Conservation (phyloP, 2,888 invertebrate genomes). For the Tachina fera region DNA sequence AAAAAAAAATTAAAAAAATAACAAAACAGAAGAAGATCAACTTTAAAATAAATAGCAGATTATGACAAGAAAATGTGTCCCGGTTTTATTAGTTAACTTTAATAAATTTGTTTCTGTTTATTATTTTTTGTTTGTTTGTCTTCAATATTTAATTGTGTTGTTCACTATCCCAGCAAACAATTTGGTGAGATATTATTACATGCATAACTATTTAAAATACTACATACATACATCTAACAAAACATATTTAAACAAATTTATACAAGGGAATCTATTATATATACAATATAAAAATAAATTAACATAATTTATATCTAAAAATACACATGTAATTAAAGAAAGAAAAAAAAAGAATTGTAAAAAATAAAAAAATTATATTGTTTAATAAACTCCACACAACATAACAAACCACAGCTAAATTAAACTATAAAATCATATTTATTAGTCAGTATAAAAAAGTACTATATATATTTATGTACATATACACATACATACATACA, state of each 20-base stretch:
- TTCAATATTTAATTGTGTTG: conserved; percentile 8
- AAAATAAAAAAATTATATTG: conserved; percentile 9
- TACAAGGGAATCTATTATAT: conserved; percentile 61
- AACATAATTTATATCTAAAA: conserved; percentile 44
- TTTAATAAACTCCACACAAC: conserved; percentile 13
- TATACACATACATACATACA: not conserved
- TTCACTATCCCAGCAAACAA: conserved; percentile 61
- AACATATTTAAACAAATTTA: conserved; percentile 54
- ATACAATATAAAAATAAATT: conserved; percentile 30
- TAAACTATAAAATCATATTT: conserved; percentile 32
- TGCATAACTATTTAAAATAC: conserved; percentile 2
- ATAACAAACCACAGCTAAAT: not conserved
- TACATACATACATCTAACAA: conserved; percentile 13
- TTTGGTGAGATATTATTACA: conserved; percentile 51
- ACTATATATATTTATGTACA: not conserved
- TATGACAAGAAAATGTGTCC: conserved; percentile 15
- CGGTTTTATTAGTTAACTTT: conserved; percentile 6
- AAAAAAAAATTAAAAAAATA: not conserved
- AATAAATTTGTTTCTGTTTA: conserved; percentile 16
- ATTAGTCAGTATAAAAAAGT: conserved; percentile 24
- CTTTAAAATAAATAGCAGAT: not conserved
- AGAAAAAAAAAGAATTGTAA: conserved; percentile 46
- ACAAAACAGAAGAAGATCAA: not conserved
- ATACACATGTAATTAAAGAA: conserved; percentile 2
- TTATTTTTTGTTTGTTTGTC: not conserved